Conservation (phyloP, 2,888 invertebrate species). For the Geotrupes spiniger region DNA sequence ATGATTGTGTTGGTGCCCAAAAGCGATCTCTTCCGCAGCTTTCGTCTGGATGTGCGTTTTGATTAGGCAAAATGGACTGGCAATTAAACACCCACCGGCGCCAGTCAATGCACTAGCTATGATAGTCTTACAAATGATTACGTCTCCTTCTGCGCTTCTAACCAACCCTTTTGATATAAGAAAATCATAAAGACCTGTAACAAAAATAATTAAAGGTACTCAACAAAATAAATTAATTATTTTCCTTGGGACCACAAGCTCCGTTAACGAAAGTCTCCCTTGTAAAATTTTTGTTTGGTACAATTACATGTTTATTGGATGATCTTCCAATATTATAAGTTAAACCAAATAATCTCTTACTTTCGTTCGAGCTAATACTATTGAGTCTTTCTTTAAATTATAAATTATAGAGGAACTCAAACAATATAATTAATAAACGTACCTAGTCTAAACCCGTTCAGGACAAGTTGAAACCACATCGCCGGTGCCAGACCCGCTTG, state of each 20-base stretch:
- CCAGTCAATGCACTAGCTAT: constrained; percentile 77
- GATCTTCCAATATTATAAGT: too few species aligned
- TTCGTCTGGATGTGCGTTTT: constrained; percentile 80
- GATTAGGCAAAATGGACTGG: constrained; percentile 86
- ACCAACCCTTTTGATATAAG: constrained; percentile 44
- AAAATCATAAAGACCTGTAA: constrained; percentile 49
- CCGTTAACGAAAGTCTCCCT: too few species aligned
- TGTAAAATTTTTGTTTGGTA: too few species aligned
- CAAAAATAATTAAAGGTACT: too few species aligned
- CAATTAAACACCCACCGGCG: constrained; percentile 71
- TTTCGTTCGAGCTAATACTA: too few species aligned
- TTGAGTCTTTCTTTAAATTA: too few species aligned
- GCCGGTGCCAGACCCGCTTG: constrained; percentile 82
- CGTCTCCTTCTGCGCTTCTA: constrained; percentile 58
- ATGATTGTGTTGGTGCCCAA: constrained; percentile 82
- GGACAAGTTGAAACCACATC: constrained; percentile 80
- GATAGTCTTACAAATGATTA: constrained; percentile 64
- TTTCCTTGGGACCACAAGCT: too few species aligned
- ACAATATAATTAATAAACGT: too few species aligned
- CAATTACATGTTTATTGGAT: too few species aligned
- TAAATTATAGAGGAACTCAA: too few species aligned
- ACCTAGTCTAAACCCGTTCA: constrained; percentile 65
- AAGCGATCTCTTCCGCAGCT: constrained; percentile 73
- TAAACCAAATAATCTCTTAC: too few species aligned
- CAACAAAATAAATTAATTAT: too few species aligned